Evolutionary conservation across 1,140 invertebrate genomes (phyloP), one percentile per base, ranked within the genome.

Genomic region (Apis cerana): DNA sequence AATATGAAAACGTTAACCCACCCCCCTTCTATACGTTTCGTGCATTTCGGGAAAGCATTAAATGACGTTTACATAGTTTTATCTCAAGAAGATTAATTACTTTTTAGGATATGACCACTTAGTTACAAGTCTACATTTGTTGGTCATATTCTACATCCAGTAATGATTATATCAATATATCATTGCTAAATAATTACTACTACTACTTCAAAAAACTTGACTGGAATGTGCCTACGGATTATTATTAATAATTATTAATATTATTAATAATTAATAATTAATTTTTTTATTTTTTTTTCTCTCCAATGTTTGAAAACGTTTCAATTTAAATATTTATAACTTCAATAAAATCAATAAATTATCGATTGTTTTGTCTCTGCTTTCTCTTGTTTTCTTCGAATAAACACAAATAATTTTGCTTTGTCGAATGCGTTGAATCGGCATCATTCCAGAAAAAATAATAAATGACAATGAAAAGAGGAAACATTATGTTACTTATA

Each of bases 21-120:
- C 93, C 94, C 94, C 95, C 95, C 95, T 95, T 95, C 95, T 95
- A 95, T 95, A 95, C 94, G 95, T 95, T 95, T 95, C 95, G 95
- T 95, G 95, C 95, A 95, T 95, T 95, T 95, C 95, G 95, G 92
- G 93, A 95, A 94, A 95, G 95, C 95, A 95, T 95, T 93, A 94
- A 88, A 88, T 86, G 76, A 85, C 81, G 90, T 92, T 92, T 92
- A 94, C 89, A 94, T 93, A 93, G 85, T 93, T 61, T 75, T 92
- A 90, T 93, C 91, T 91, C 91, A 92, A 93, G 89, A 93, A 91
- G 92, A 93, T 94, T 94, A 94, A 90, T 91, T 92, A 76, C 89
- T 91, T 86, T 88, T 91, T 91, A 87, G 89, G 74, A 81, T 82
- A 92, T 89, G 91, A 93, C 89, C 91, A 91, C 33, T 43, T 82